Evolutionary conservation across 2,888 invertebrate species (phyloP).

Genomic region (Caenorhabditis auriculariae): DNA sequence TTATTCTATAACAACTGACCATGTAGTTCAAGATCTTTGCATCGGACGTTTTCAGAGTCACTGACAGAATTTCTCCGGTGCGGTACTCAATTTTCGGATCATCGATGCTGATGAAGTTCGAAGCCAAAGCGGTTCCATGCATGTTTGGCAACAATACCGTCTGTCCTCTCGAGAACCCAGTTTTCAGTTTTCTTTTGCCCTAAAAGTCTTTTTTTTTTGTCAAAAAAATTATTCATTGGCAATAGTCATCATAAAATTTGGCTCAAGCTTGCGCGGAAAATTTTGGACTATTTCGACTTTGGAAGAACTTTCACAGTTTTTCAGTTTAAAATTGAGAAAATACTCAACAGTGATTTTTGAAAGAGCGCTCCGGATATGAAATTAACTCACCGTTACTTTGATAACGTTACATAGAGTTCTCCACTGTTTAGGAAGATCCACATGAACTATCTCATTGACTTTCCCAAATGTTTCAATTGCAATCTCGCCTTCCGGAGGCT

Average conservation of each 20-base stretch:
- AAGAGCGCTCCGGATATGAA: background rate
- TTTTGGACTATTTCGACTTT: too few relatives aligned
- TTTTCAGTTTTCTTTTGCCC: background rate
- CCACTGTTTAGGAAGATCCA: conserved; percentile 25
- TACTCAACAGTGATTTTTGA: too few relatives aligned
- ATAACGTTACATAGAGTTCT: conserved; percentile 12
- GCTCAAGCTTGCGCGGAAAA: background rate
- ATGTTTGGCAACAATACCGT: conserved; percentile 2
- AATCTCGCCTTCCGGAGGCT: too few relatives aligned
- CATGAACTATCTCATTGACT: conserved; percentile 18
- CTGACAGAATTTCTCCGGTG: conserved; percentile 17
- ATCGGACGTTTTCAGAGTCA: conserved; percentile 1
- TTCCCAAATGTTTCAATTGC: too few relatives aligned
- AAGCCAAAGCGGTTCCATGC: background rate
- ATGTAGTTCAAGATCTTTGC: conserved; percentile 11
- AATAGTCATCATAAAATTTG: background rate
- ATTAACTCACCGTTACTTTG: conserved; percentile 13
- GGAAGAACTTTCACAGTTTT: too few relatives aligned
- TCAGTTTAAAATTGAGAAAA: too few relatives aligned
- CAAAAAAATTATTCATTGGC: background rate
- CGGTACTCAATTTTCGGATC: conserved; percentile 9
- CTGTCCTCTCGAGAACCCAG: background rate
- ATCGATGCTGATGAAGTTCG: conserved; percentile 1
- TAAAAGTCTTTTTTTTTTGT: background rate
- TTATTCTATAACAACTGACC: conserved; percentile 9